A percentile compares a stretch with the other conserved stretches of the same genome.
Evolutionary conservation across 2,113 vertebrate genomes (phyloP).

Genomic region (Poicephalus meyeri): DNA sequence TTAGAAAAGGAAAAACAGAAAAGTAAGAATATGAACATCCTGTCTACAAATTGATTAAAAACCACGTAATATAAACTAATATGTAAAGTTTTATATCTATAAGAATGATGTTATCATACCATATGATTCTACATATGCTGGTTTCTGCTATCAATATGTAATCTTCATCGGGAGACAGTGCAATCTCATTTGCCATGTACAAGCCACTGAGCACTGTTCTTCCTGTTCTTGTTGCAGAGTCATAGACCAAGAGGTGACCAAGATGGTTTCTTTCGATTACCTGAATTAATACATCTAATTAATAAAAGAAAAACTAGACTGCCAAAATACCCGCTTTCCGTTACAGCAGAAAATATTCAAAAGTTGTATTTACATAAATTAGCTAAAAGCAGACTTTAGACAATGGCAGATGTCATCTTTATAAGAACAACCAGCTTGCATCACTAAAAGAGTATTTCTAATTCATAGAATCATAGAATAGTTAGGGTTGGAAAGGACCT

Average conservation of each 20-base stretch:
- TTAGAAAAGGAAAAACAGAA: not conserved
- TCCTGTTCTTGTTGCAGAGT: slow-evolving; percentile 49
- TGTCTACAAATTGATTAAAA: not conserved
- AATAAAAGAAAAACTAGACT: not conserved
- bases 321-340: not conserved
- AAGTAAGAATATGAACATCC: not conserved
- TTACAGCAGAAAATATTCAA: not conserved
- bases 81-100: not conserved
- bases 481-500: too few relatives aligned
- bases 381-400: not conserved
- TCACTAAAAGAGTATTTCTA: not conserved
- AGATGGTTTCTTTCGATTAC: slow-evolving; percentile 74
- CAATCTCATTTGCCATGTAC: slow-evolving; percentile 77
- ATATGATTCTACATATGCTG: slow-evolving; percentile 69
- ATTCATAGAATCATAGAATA: too few relatives aligned
- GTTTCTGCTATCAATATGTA: slow-evolving; percentile 75
- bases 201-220: slow-evolving; percentile 66
- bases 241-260: slow-evolving; percentile 66
- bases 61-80: not conserved
- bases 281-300: slow-evolving; percentile 15
- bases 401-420: not conserved
- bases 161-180: slow-evolving; percentile 63
- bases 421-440: not conserved
- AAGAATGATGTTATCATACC: not conserved
- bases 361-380: not conserved